Evolutionary conservation across 2,113 vertebrate genomes (phyloP).

Genomic region (Ailurus styani): DNA sequence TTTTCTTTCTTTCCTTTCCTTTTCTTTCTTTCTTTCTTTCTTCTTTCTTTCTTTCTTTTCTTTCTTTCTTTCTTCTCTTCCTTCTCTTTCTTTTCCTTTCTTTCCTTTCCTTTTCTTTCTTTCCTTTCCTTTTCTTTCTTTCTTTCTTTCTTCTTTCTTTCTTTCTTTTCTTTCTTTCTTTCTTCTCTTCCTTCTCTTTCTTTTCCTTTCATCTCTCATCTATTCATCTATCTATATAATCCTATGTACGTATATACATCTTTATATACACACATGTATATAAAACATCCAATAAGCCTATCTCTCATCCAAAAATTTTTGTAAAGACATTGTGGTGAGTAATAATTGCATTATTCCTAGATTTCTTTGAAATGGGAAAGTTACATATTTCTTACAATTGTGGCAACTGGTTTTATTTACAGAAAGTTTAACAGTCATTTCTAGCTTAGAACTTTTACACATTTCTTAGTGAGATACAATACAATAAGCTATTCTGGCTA

Average conservation of each 20-base stretch:
- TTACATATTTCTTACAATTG: not conserved
- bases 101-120: not conserved
- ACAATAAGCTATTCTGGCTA: not conserved
- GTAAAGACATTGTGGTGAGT: not conserved
- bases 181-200: not conserved
- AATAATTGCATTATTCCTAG: not conserved
- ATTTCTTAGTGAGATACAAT: not conserved
- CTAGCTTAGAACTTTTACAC: not conserved
- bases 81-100: too few species aligned
- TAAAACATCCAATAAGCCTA: not conserved
- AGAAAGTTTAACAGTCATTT: not conserved
- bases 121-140: too few species aligned
- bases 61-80: too few species aligned
- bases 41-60: not conserved
- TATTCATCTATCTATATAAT: not conserved
- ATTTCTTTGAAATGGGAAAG: slow-evolving; percentile 18
- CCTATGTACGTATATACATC: not conserved
- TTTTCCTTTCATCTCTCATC: rapidly evolving
- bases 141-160: too few species aligned
- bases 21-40: rapidly evolving
- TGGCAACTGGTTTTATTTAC: not conserved
- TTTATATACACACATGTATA: not conserved
- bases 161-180: too few species aligned
- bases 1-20: rapidly evolving
- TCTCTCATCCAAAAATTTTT: not conserved